Evolutionary conservation across 2,888 invertebrate genomes (phyloP), one percentile per base, ranked within the genome.

Genomic region (Nipponacmea schrenckii): DNA sequence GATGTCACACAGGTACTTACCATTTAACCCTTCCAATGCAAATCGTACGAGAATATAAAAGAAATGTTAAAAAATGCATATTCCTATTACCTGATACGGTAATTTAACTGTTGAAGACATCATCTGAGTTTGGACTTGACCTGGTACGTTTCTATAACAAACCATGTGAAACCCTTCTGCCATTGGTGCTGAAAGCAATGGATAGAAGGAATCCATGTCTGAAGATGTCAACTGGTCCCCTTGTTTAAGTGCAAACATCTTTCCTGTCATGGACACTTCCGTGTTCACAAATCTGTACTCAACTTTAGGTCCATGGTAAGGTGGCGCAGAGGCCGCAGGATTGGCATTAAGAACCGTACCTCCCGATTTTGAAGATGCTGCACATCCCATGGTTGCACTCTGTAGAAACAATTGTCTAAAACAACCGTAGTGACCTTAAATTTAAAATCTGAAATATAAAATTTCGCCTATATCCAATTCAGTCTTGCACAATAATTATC

Each of bases 231-330:
- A 74, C 10, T 56, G 20, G 14, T 24, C 24, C 4, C 56, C 56
- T 56, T 56, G 20, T 24, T 20, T 24, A 24, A 56, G 24, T 12
- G 56, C 56, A 24, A 56, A 56, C 56, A 56, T 56, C 14, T 56
- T 56, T 24, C 20, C 24, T 5, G 56, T 56, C 56, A 56, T 56
- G 0, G 20, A 20, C 20, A 56, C 56, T 56, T 79, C 73, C 3
- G 78, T 79, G 50, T 79, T 77, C 14, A 83, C 73, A 67, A 81
- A 78, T 17, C 80, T 73, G 68, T 84, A 84, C 26, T 79, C 64
- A 27, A 77, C 77, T 5, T 75, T 66, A 14, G 77, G 75, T 0
- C 82, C 84, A 24, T 68, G 56, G 67, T 83, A 83, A 0, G 82
- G 81, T 0, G 80, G 82, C 24, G 76, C 78, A 10, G 77, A 80